Percentiles rank a stretch among this genome's conserved stretches.
Conservation (phyloP, 2,888 invertebrate species). For the Apamea anceps region DNA sequence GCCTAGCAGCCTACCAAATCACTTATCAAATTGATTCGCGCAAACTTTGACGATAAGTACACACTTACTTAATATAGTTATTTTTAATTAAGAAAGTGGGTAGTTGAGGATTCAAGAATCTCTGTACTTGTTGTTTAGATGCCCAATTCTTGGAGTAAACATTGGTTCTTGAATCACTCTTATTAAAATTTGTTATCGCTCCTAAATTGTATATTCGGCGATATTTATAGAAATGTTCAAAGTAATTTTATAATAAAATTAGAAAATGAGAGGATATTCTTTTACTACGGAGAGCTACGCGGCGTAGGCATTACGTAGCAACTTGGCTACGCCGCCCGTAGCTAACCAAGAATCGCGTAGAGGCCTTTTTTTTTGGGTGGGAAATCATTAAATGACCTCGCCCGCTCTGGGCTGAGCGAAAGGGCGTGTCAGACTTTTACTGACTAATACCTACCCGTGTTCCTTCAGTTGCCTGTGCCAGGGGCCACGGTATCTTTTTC, state of each 20-base stretch:
- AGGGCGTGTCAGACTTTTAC: too few relatives aligned
- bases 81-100: constrained; percentile 48
- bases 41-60: constrained; percentile 52
- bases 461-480: too few relatives aligned
- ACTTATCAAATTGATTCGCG: constrained; percentile 53
- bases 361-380: background rate
- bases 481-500: too few relatives aligned
- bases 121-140: constrained; percentile 11
- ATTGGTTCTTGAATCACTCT: background rate
- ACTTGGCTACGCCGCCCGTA: constrained; percentile 18
- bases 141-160: constrained; percentile 13
- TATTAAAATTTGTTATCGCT: background rate
- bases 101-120: constrained; percentile 18
- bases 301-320: constrained; percentile 27
- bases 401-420: too few relatives aligned
- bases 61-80: constrained; percentile 56
- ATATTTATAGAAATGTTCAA: background rate
- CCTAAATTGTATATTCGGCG: background rate
- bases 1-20: constrained; percentile 16
- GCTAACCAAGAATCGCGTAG: constrained; percentile 1
- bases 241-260: background rate
- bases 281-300: background rate
- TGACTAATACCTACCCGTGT: too few relatives aligned
- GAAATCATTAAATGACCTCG: too few relatives aligned
- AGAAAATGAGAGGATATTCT: background rate